A percentile compares a stretch with the other conserved stretches of the same genome.
Evolutionary conservation across 2,797 vertebrate species (phyloP).

Genomic region (Avahi laniger): DNA sequence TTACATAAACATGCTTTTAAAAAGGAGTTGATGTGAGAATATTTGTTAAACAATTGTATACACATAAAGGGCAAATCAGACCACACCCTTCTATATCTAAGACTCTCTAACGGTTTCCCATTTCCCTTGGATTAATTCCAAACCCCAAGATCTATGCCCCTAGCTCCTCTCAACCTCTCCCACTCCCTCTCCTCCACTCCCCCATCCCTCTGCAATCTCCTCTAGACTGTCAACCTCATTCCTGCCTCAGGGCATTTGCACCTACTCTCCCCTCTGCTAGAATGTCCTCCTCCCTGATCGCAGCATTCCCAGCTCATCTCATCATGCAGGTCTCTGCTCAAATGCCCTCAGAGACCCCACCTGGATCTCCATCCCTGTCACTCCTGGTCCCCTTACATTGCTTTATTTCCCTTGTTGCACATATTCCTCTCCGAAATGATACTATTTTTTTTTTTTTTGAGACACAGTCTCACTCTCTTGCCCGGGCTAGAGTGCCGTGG

Average conservation of each 20-base stretch:
- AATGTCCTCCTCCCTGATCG: neutral
- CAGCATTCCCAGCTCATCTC: rapidly evolving
- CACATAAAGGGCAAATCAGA: neutral
- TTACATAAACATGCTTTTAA: neutral
- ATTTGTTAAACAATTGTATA: neutral
- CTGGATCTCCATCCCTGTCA: too few relatives aligned
- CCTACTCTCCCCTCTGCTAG: neutral
- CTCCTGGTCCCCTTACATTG: neutral
- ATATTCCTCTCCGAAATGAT: neutral
- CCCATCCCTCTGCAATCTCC: neutral
- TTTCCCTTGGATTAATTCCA: neutral
- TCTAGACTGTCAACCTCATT: rapidly evolving
- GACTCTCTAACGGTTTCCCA: neutral
- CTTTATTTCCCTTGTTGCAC: neutral
- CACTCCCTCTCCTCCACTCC: neutral
- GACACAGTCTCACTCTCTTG: too few relatives aligned
- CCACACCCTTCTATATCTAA: neutral
- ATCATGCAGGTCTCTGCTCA: neutral
- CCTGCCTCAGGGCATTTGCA: neutral
- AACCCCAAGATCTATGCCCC: neutral
- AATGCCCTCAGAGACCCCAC: neutral
- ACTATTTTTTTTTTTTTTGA: too few relatives aligned
- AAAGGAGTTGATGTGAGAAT: neutral
- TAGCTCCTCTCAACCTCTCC: neutral
- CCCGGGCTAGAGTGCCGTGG: too few relatives aligned